Evolutionary conservation across 2,888 invertebrate species (phyloP).

Genomic region (Odontocolon sp.): DNA sequence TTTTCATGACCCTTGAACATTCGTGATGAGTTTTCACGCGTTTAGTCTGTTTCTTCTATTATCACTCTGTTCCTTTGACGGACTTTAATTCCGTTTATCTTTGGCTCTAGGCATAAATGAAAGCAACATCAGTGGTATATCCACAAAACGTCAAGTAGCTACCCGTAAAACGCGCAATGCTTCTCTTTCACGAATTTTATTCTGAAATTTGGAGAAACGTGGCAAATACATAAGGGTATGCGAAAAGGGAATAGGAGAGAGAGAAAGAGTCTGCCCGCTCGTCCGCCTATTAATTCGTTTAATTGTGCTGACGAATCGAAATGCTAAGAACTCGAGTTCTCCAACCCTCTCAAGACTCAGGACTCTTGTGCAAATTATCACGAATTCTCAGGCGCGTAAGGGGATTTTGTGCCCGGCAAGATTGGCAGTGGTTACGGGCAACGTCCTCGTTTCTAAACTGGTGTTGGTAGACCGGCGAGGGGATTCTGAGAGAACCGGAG

Average conservation of each 20-base stretch:
- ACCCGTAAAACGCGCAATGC: background rate
- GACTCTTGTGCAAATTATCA: slow-evolving; percentile 73
- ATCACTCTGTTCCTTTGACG: slow-evolving; percentile 40
- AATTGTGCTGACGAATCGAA: slow-evolving; percentile 78
- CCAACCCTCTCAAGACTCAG: slow-evolving; percentile 36
- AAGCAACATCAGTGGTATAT: slow-evolving; percentile 18
- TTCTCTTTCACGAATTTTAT: background rate
- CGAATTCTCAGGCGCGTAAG: slow-evolving; percentile 67
- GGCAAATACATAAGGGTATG: background rate
- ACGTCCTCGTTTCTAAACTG: slow-evolving; percentile 40
- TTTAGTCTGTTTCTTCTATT: slow-evolving; percentile 4
- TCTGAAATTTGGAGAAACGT: background rate
- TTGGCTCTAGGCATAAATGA: slow-evolving; percentile 4
- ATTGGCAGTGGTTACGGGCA: slow-evolving; percentile 59
- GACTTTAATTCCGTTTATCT: slow-evolving; percentile 50
- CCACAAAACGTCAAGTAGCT: slow-evolving; percentile 10
- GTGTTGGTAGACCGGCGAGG: slow-evolving; percentile 40
- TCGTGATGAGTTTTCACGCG: slow-evolving; percentile 22
- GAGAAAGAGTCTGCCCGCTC: slow-evolving; percentile 15
- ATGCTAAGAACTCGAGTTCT: slow-evolving; percentile 70
- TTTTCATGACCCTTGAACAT: slow-evolving; percentile 7
- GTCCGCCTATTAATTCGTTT: slow-evolving; percentile 76
- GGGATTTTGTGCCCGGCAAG: slow-evolving; percentile 45
- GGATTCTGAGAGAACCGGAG: slow-evolving; percentile 30
- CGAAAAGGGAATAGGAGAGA: background rate